Percentiles rank a stretch among this genome's conserved stretches.
These are phyloP conservation scores for Aramus guarauna DNA, from an alignment of 2,113 vertebrate genomes.

Conservation along the genomic window DNA sequence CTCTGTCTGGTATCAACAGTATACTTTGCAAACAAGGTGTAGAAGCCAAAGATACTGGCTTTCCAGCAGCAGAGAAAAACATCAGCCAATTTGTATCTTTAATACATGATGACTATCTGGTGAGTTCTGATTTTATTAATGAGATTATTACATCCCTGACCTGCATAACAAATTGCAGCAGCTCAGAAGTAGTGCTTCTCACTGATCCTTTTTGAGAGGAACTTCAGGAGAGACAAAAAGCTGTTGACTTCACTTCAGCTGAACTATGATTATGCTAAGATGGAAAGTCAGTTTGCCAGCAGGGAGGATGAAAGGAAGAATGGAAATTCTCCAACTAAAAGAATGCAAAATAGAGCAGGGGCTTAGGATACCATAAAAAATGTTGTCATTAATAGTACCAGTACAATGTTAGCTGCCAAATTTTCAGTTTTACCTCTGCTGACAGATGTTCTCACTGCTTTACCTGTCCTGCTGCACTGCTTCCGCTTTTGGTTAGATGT, in stretches of 20 bases:
- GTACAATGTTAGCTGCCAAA: background rate
- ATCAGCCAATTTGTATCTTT: background rate
- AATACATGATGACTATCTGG: background rate
- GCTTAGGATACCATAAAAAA: background rate
- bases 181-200: background rate
- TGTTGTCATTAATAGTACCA: background rate
- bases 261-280: background rate
- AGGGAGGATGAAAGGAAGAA: background rate
- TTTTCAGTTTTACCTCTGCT: background rate
- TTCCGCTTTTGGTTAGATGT: background rate
- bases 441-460: background rate
- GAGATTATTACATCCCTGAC: background rate
- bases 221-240: background rate
- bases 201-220: background rate
- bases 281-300: background rate
- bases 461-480: background rate
- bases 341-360: background rate
- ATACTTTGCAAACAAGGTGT: background rate
- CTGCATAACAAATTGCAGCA: background rate
- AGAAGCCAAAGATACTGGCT: background rate
- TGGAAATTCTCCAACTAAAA: background rate
- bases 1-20: background rate
- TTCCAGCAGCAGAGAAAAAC: background rate
- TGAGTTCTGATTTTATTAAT: background rate
- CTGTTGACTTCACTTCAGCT: background rate